Base-by-base conservation (phyloP, 2,797 vertebrate species). In the Pyrocephalus nanus region DNA sequence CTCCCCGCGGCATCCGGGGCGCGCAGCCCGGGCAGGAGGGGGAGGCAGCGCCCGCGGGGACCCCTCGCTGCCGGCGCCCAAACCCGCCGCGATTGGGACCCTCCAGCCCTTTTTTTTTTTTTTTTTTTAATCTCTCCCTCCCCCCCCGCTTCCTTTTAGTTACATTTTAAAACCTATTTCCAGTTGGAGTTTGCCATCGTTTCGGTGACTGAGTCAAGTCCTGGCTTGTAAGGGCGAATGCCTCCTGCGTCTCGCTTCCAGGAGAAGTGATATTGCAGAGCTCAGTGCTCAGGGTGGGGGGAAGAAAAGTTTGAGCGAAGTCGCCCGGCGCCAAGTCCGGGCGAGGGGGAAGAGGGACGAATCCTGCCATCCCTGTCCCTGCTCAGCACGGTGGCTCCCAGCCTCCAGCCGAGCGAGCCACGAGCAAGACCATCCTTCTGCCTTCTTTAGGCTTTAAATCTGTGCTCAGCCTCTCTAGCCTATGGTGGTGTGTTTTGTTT, bases 171-270 rank as follows among this genome's bases (percentile, higher is more conserved):
- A 92, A 22, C 90, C 65, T 7, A 23, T 92, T 82, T 77, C 75
- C 64, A 94, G 30, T 75, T 45, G 40, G 90, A 88, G 92, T 95
- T 96, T 96, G 90, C 96, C 95, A 71, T 64, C 74, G 32, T 85
- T 79, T 76, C 6, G 5, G 86, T 61, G 77, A 38, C 71, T 55
- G 78, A 92, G 89, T 92, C 96, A 94, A 96, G 96, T 96, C 88
- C 57, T 93, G 94, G 94, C 96, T 96, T 96, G 96, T 36, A 64
- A 65, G 64, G 81, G 86, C 57, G 57, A 92, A 95, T 92, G 96
- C 93, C 93, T 88, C 78, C 83, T 50, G 77, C 55, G 69, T 86
- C 84, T 90, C 15, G 50, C 61, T 92, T 96, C 78, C 81, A 45
- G 74, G 65, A 90, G 86, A 80, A 93, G 95, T 38, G 85, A 76